Evolutionary conservation across 1,140 invertebrate genomes (phyloP).

Genomic region (Macrobrachium rosenbergii): DNA sequence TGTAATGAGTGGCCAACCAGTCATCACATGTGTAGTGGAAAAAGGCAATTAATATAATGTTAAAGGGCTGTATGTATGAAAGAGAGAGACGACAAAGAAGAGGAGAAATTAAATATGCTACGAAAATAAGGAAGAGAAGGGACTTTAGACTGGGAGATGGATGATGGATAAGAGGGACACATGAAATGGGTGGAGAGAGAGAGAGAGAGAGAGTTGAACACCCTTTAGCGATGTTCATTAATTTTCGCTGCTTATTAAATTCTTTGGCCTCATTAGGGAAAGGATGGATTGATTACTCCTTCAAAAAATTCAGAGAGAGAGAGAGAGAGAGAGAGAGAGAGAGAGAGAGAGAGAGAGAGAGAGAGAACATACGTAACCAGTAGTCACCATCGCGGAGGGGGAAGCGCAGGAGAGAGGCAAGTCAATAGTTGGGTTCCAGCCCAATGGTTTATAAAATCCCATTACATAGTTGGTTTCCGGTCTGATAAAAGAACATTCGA

Average conservation of each 20-base stretch:
- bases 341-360: neutral
- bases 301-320: neutral
- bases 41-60: no score
- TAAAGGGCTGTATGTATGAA: neutral
- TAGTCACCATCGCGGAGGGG: neutral
- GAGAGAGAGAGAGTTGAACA: neutral
- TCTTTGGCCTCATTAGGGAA: neutral
- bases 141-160: neutral
- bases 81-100: constrained; percentile 1
- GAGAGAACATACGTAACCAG: neutral
- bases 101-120: neutral
- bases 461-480: constrained; percentile 54
- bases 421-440: constrained; percentile 45
- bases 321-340: constrained; percentile 6
- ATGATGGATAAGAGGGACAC: neutral
- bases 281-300: neutral
- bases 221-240: no score
- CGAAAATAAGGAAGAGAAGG: neutral
- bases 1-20: no score
- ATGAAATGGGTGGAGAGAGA: neutral
- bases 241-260: no score
- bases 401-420: neutral
- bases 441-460: constrained; percentile 47
- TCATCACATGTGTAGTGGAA: no score
- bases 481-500: constrained; percentile 40